phyloP scores from a whole-genome alignment of 2,888 invertebrate genomes.

The Dynastes tityus region DNA sequence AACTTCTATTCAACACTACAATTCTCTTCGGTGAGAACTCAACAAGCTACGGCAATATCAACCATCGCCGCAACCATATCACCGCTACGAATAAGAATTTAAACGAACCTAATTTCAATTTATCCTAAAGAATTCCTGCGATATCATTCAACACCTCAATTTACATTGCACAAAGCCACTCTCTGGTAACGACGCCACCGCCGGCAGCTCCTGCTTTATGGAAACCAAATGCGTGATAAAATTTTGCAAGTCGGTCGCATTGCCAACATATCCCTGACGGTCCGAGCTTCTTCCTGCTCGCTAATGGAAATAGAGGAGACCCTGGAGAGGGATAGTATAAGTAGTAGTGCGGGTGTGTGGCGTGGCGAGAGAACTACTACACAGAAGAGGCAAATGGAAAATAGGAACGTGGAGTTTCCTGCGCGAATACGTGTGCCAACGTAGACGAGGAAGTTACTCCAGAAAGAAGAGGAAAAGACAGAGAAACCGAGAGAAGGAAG shows the following conservation, averaged over 20 bases:
- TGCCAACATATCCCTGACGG: neutral
- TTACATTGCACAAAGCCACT: neutral
- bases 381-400: too few species aligned
- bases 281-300: neutral
- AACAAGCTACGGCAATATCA: too few species aligned
- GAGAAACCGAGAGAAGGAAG: neutral
- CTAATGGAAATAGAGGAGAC: constrained; percentile 24
- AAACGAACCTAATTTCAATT: constrained; percentile 18
- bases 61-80: too few species aligned
- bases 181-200: neutral
- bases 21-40: too few species aligned
- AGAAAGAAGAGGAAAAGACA: neutral
- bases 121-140: constrained; percentile 5
- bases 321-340: constrained; percentile 1
- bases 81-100: too few species aligned
- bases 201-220: constrained; percentile 13
- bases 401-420: too few species aligned
- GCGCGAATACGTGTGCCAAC: too few species aligned
- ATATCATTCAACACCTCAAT: constrained; percentile 13
- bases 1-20: too few species aligned
- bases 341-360: neutral
- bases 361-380: too few species aligned
- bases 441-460: too few species aligned
- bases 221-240: constrained; percentile 35
- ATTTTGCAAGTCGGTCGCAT: constrained; percentile 13